Evolutionary conservation across 2,113 vertebrate genomes (phyloP), one percentile per base, ranked within the genome.

Genomic region (Hydrolagus affinis): DNA sequence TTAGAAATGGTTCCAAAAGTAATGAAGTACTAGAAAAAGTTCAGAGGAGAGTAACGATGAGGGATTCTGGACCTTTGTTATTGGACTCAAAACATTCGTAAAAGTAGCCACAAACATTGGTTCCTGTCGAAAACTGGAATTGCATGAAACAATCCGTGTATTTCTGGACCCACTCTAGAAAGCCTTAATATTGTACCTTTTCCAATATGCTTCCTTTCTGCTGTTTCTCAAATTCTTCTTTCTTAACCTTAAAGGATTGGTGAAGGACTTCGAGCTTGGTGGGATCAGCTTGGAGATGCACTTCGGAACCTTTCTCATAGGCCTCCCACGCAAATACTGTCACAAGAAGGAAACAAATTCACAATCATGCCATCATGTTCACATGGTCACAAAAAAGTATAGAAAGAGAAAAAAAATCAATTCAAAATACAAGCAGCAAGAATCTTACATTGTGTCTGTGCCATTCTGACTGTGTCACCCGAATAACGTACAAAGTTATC

Each of bases 301-400:
- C 97, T 89, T 99, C 98, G 0, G 97, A 97, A 70, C 97, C 98
- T 88, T 96, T 97, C 89, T 99, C 98, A 86, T 98, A 98, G 60
- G 98, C 98, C 90, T 99, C 98, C 97, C 98, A 99, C 1, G 96
- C 97, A 92, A 98, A 99, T 88, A 99, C 98, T 99, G 88, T 80
- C 73, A 0, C 57, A 80, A 88, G 70, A 17, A 25, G 19, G 70
- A 89, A 90, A 25, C 23, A 85, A 85, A 21, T 17, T 69, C 7
- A 19, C 68, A 11, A 62, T 59, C 17, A 71, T 68, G 69, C 32
- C 15, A 25, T 14, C 10, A 8, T 70, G 3, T 56, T 11, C 69
- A 59, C 11, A 85, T 70, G n/a, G 10, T 57, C 57, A 57, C 11
- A 70, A 69, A 44, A n/a, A 70, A n/a, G 8, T 28, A 85, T 17